Percentiles rank a stretch among this genome's conserved stretches.
Evolutionary conservation across 2,888 invertebrate species (phyloP).

Genomic region (Vesta saturnalis): DNA sequence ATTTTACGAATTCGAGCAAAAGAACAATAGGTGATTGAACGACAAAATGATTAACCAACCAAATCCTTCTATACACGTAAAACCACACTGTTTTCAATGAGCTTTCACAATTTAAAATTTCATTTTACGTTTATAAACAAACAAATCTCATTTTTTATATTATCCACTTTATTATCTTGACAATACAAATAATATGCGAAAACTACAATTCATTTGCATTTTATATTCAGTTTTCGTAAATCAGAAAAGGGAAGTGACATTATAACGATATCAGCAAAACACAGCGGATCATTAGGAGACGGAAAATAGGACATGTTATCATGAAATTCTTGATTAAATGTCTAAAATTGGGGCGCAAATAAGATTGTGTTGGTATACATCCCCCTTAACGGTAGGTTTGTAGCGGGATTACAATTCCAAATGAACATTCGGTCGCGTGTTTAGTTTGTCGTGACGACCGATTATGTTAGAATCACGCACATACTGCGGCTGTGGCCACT

Average conservation of each 20-base stretch:
- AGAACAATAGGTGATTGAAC: neutral
- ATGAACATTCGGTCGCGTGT: constrained; percentile 56
- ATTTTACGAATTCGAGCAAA: neutral
- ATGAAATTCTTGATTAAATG: constrained; percentile 44
- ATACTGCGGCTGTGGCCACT: constrained; percentile 46
- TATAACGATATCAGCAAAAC: constrained; percentile 45
- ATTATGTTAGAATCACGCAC: constrained; percentile 49
- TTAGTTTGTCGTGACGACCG: constrained; percentile 51
- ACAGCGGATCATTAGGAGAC: constrained; percentile 40
- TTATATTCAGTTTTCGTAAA: constrained; percentile 5
- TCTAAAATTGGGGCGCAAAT: constrained; percentile 42
- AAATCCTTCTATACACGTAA: neutral
- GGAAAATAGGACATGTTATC: constrained; percentile 40
- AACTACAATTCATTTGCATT: constrained; percentile 9
- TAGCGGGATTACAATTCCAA: constrained; percentile 48
- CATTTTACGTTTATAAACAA: neutral
- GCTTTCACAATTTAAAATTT: neutral
- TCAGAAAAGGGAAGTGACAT: constrained; percentile 33
- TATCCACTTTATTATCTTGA: neutral
- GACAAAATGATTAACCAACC: neutral
- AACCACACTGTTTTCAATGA: neutral
- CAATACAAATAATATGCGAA: neutral
- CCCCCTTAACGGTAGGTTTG: constrained; percentile 41
- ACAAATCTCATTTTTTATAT: neutral
- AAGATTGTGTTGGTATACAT: constrained; percentile 42